Conservation (phyloP, 2,888 invertebrate species). For the Ophion slaviceki region DNA sequence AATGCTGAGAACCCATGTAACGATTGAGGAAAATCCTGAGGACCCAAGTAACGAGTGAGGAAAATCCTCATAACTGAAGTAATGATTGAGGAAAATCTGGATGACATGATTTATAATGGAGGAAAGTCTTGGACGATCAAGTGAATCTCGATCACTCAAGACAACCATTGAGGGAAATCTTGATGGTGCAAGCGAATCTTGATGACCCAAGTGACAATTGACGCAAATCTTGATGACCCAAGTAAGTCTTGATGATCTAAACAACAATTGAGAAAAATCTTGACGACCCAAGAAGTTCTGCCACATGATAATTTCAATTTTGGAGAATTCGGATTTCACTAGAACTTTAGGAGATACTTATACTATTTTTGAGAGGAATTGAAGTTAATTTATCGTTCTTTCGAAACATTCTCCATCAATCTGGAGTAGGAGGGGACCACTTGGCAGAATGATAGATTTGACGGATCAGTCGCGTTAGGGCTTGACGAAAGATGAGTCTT, state of each 20-base stretch:
- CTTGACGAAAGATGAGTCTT: constrained; percentile 2
- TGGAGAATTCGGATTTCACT: background rate
- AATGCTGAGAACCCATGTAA: too few species aligned
- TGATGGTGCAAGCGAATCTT: too few species aligned
- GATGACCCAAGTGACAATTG: too few species aligned
- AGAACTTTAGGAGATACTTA: background rate
- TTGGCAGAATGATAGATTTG: background rate
- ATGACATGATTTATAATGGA: too few species aligned
- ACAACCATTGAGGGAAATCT: too few species aligned
- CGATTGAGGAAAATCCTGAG: too few species aligned
- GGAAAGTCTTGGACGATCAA: too few species aligned
- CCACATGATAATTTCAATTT: background rate
- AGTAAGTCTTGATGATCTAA: background rate
- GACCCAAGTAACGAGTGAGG: too few species aligned
- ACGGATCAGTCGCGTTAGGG: constrained; percentile 16
- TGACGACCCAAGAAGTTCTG: background rate
- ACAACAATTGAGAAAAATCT: background rate
- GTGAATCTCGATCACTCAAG: too few species aligned
- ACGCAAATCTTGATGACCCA: background rate
- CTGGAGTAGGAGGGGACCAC: background rate
- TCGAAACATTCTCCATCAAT: background rate
- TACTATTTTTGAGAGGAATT: background rate
- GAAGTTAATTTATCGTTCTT: background rate
- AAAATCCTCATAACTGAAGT: too few species aligned
- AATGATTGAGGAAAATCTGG: too few species aligned